Base-by-base conservation (phyloP, 2,113 vertebrate species). In the Hipposideros armiger region DNA sequence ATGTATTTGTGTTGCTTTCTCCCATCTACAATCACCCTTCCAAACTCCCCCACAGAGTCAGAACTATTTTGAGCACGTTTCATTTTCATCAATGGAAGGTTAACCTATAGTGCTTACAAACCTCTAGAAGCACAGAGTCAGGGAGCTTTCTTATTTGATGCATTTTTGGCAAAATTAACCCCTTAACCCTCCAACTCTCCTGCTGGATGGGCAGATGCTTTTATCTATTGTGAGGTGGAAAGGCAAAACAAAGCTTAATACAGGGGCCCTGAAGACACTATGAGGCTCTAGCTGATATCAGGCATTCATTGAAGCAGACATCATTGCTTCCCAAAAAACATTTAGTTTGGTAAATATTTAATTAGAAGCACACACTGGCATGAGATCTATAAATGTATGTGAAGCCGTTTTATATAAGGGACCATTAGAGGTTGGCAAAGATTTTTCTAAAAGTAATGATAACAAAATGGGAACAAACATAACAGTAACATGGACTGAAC, bases 61-160 rank as follows among this genome's bases (percentile, higher is more conserved):
- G 32, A 86, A 67, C 82, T 94, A 90, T 90, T 96, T 62, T 67
- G 17, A 92, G 92, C 42, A 76, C 47, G 84, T 89, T 94, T 96
- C 86, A 94, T 91, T 94, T 96, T 89, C 85, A 89, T 95, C 95
- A 97, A 87, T 93, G 82, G 85, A 62, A 81, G 60, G 26, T 93
- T 76, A 94, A 73, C 56, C 50, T 94, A 76, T 2, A 32, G 11
- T 74, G 69, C 91, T 84, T 95, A 85, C 22, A 94, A 95, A 76
- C 36, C 24, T 92, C 67, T 70, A 16, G 24, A 91, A 85, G 52
- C 26, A 15, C 24, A 47, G 47, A 60, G 30, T n/a, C 58, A 81
- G 60, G 58, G 24, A 62, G 32, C 22, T 56, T 89, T 67, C 36
- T 78, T 83, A 40, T 76, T 86, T 90, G 70, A 87, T 50, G 30